Conservation (phyloP, 2,888 invertebrate species). For the Eupsilia transversa region DNA sequence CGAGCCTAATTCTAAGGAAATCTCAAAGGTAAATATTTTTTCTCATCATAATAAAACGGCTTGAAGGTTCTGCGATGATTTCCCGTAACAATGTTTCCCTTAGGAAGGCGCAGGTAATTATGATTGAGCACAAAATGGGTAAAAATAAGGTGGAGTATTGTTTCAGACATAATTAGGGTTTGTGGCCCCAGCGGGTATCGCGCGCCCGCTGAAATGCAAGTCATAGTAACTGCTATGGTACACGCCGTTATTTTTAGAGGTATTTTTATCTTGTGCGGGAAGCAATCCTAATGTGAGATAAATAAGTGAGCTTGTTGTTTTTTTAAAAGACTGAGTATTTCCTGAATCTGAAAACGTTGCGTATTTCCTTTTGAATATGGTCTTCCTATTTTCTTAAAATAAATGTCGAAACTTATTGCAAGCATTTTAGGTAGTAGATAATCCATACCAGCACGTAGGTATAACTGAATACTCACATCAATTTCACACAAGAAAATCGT, state of each 20-base stretch:
- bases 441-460: constrained; percentile 16
- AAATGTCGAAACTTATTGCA: neutral
- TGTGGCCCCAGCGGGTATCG: constrained; percentile 84
- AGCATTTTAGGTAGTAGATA: neutral
- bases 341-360: neutral
- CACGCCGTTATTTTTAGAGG: constrained; percentile 11
- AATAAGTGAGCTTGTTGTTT: neutral
- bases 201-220: constrained; percentile 78
- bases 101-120: constrained; percentile 86
- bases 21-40: constrained; percentile 76
- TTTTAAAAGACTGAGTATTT: neutral
- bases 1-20: constrained; percentile 52
- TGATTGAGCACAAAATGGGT: constrained; percentile 90
- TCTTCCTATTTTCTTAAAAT: neutral
- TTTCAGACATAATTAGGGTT: constrained; percentile 90
- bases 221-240: constrained; percentile 70
- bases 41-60: constrained; percentile 73
- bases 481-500: constrained; percentile 70
- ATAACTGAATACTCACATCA: constrained; percentile 53
- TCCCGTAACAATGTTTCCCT: constrained; percentile 84
- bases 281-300: neutral
- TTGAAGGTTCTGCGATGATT: constrained; percentile 81
- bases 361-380: neutral
- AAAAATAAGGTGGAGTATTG: constrained; percentile 88
- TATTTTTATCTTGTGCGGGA: neutral